Conservation (phyloP, 2,888 invertebrate species). For the Amphipoea oculea region DNA sequence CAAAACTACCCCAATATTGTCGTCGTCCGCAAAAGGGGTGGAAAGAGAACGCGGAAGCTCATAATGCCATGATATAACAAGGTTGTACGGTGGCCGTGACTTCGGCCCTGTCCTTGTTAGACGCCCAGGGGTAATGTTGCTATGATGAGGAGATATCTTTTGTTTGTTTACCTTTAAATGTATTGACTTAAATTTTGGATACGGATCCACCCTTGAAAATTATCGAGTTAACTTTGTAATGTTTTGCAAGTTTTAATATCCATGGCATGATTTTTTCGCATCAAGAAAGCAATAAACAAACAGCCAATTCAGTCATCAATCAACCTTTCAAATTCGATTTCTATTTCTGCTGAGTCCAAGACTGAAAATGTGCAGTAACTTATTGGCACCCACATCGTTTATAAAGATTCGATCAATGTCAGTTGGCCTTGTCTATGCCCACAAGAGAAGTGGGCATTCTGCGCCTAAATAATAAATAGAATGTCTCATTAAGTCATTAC, state of each 20-base stretch:
- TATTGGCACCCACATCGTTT: not conserved
- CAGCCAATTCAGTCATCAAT: not conserved
- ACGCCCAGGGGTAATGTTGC: constrained; percentile 29
- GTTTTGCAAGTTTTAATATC: not conserved
- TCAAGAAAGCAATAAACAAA: constrained; percentile 1
- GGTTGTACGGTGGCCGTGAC: constrained; percentile 58
- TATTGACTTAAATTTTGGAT: constrained; percentile 8
- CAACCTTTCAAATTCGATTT: not conserved
- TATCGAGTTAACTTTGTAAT: not conserved
- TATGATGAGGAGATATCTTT: constrained; percentile 11
- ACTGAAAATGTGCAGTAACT: not conserved
- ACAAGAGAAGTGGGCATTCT: not conserved
- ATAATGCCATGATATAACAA: constrained; percentile 49
- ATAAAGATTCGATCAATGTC: not conserved
- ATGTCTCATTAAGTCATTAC: no score
- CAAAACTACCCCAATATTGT: not conserved
- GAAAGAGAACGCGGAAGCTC: constrained; percentile 25
- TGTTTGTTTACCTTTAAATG: constrained; percentile 16
- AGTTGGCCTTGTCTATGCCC: no score
- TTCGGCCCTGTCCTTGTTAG: constrained; percentile 42
- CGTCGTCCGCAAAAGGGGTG: not conserved
- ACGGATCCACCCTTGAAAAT: not conserved
- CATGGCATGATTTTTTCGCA: not conserved
- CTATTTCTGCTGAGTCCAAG: not conserved
- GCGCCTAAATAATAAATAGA: not conserved